phyloP scores from a whole-genome alignment of 2,113 vertebrate species.

The Semnornis frantzii region DNA sequence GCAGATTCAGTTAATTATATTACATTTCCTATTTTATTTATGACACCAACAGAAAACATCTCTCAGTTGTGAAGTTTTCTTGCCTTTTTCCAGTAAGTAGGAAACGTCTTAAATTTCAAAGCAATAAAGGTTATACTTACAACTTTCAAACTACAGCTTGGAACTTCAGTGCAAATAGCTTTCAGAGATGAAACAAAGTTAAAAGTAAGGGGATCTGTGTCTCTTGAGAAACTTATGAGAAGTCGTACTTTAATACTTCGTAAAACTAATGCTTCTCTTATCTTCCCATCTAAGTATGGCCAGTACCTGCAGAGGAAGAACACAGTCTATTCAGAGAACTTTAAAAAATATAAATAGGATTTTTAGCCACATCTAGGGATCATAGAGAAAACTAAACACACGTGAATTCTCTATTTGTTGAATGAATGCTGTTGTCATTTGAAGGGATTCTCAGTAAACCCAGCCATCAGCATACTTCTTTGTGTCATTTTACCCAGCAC shows the following conservation, averaged over 20 bases:
- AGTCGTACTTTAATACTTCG: slow-evolving; percentile 88
- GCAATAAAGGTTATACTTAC: slow-evolving; percentile 78
- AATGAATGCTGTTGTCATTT: neutral
- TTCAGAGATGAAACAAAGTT: slow-evolving; percentile 95
- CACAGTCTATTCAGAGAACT: neutral
- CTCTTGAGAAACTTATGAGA: slow-evolving; percentile 91
- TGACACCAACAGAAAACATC: neutral
- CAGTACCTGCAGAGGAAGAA: slow-evolving; percentile 84
- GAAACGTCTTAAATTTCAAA: neutral
- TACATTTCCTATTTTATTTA: neutral
- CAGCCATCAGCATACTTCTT: neutral
- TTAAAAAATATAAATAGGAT: neutral
- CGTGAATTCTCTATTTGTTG: neutral
- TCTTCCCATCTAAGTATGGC: slow-evolving; percentile 90
- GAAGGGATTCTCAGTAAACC: neutral
- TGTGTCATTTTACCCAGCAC: neutral
- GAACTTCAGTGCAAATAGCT: slow-evolving; percentile 89
- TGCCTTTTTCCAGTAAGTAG: neutral
- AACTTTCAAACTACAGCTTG: slow-evolving; percentile 91
- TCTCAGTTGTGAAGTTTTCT: neutral
- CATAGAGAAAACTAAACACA: neutral
- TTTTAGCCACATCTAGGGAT: neutral
- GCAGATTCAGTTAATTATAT: neutral
- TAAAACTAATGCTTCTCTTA: slow-evolving; percentile 91
- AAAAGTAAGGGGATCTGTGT: slow-evolving; percentile 90